Percentiles rank a stretch among this genome's conserved stretches.
Evolutionary conservation across 1,140 invertebrate species (phyloP).

Genomic region (Drosophila navojoa): DNA sequence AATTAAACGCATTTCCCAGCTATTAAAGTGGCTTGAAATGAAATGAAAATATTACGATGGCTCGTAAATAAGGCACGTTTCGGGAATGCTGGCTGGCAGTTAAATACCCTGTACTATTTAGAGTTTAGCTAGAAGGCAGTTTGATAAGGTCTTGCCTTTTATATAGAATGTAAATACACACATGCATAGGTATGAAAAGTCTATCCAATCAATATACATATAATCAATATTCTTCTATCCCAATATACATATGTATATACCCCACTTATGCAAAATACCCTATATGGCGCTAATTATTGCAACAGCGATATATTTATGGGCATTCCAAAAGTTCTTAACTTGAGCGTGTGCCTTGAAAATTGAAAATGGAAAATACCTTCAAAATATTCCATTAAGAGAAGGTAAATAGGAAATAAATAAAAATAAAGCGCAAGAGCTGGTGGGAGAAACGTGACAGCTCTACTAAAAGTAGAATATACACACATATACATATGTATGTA

Average conservation of each 20-base stretch:
- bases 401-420: not conserved
- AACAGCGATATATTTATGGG: conserved; percentile 26
- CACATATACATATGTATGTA: too few relatives aligned
- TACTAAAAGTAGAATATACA: not conserved
- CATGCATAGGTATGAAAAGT: too few relatives aligned
- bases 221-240: too few relatives aligned
- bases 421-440: not conserved
- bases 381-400: conserved; percentile 3
- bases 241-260: too few relatives aligned
- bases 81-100: not conserved
- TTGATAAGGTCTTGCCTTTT: too few relatives aligned
- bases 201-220: too few relatives aligned
- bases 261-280: not conserved
- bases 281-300: conserved; percentile 1
- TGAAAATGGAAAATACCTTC: conserved; percentile 13
- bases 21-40: conserved; percentile 1
- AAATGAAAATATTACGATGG: conserved; percentile 3
- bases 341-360: conserved; percentile 6
- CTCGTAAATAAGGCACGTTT: not conserved
- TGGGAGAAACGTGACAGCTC: not conserved
- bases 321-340: conserved; percentile 21
- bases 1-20: conserved; percentile 8
- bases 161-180: not conserved
- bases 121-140: not conserved
- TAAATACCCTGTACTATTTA: not conserved